Percentiles rank a stretch among this genome's conserved stretches.
These are phyloP conservation scores for Hypanus sabinus DNA, from an alignment of 2,113 vertebrate genomes.

Conservation along the genomic window DNA sequence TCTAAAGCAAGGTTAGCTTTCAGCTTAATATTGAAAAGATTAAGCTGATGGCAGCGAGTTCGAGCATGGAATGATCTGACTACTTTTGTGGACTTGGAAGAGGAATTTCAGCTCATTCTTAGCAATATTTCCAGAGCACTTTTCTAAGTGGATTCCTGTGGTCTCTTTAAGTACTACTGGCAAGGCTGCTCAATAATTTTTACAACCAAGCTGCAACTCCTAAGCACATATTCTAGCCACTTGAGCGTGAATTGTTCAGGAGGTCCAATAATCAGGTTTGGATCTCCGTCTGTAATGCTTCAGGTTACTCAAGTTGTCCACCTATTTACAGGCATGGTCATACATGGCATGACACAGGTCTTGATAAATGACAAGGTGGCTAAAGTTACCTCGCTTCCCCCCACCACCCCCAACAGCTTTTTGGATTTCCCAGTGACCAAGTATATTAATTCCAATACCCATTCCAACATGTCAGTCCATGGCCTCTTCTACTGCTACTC, in stretches of 20 bases:
- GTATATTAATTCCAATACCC: too few relatives aligned
- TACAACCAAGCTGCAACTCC: too few relatives aligned
- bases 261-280: background rate
- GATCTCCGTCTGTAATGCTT: background rate
- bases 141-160: too few relatives aligned
- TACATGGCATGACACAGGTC: background rate
- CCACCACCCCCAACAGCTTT: background rate
- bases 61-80: background rate
- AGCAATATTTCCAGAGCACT: too few relatives aligned
- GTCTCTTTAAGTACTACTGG: too few relatives aligned
- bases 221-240: too few relatives aligned
- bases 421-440: too few relatives aligned
- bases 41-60: background rate
- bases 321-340: background rate
- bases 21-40: background rate
- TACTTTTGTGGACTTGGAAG: background rate
- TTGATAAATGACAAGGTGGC: background rate
- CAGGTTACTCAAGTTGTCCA: background rate
- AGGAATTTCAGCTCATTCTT: background rate
- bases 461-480: too few relatives aligned
- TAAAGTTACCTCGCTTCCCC: background rate
- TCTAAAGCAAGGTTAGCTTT: background rate
- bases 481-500: too few relatives aligned
- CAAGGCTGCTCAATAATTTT: too few relatives aligned
- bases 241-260: background rate